Evolutionary conservation across 2,888 invertebrate species (phyloP), one percentile per base, ranked within the genome.

Genomic region (Steinernema carpocapsae): DNA sequence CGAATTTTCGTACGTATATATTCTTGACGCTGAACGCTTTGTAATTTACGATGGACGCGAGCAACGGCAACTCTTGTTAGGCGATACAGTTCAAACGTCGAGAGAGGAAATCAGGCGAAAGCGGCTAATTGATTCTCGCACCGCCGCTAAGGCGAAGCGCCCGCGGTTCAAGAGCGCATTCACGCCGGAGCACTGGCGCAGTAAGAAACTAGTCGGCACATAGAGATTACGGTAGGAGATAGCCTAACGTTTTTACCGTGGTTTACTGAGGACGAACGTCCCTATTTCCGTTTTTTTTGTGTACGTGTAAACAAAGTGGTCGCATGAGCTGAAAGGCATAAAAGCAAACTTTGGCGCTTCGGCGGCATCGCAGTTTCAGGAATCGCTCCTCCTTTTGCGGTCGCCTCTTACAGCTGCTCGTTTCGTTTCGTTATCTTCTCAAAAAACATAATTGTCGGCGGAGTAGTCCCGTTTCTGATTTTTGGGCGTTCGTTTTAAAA

Each of bases 231-330:
- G 29, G 56, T 56, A 64, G 17, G 19, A 4, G 26, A 3, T 64
- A 29, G 29, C 64, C 19, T n/a, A 19, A 26, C 29, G 29, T 64
- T 64, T 64, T 64, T 64, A 29, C 32, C 64, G 32, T 6, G 26
- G 64, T 64, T 64, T 64, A 64, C 64, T 14, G 64, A 17, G 17
- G 32, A 32, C 64, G 64, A 64, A 64, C 64, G 64, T 17, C 29
- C 22, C 56, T 64, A 29, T 64, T 64, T 64, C 32, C 52, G 26
- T 64, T 56, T 26, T 56, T 64, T 64, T 64, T 26, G 26, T 32
- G 64, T 64, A 29, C 64, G 64, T 64, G 64, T 32, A 64, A 64
- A 64, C 64, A 64, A 64, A 64, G 64, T 32, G 64, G 64, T 26
- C 32, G 24, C 64, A 32, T 32, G 64, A 64, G 26, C 32, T 64